A percentile compares a stretch with the other conserved stretches of the same genome.
These are phyloP conservation scores for Polydrusus tereticollis DNA, from an alignment of 2,888 invertebrate species.

Conservation along the genomic window DNA sequence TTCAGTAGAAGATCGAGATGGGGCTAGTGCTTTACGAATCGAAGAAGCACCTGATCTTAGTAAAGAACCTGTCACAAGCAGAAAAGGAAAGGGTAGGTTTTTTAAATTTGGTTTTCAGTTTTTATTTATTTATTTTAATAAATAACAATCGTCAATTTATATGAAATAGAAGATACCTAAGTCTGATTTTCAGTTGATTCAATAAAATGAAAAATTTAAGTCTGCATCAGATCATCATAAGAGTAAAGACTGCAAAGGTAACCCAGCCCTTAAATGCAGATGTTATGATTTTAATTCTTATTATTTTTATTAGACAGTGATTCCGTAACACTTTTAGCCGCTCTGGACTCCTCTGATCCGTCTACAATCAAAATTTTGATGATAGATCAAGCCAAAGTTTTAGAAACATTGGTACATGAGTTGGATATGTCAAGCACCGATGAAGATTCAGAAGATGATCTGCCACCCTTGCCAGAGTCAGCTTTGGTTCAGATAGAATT, in stretches of 20 bases:
- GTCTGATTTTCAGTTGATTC: no score
- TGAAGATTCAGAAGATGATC: conserved; percentile 67
- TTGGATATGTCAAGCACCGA: conserved; percentile 59
- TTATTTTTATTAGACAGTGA: conserved; percentile 39
- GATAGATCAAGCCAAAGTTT: conserved; percentile 64
- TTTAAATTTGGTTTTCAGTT: neutral
- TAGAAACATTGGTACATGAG: conserved; percentile 68
- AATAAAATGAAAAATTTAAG: neutral
- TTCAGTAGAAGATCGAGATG: conserved; percentile 58
- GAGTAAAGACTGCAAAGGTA: neutral
- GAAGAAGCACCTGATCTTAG: conserved; percentile 65
- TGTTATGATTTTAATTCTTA: conserved; percentile 2
- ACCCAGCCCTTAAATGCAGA: neutral
- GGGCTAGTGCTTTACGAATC: conserved; percentile 61
- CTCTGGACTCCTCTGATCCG: conserved; percentile 59
- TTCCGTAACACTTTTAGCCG: conserved; percentile 50
- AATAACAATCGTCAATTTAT: no score
- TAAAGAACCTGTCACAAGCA: conserved; percentile 60
- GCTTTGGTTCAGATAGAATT: conserved; percentile 67
- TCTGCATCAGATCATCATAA: conserved; percentile 8
- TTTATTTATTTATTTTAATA: no score
- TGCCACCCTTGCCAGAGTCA: conserved; percentile 69
- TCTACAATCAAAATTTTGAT: conserved; percentile 59
- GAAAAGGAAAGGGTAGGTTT: conserved; percentile 58
- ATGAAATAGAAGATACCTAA: no score